Conservation (phyloP, 1,140 invertebrate species). For the Parasteatoda tepidariorum region DNA sequence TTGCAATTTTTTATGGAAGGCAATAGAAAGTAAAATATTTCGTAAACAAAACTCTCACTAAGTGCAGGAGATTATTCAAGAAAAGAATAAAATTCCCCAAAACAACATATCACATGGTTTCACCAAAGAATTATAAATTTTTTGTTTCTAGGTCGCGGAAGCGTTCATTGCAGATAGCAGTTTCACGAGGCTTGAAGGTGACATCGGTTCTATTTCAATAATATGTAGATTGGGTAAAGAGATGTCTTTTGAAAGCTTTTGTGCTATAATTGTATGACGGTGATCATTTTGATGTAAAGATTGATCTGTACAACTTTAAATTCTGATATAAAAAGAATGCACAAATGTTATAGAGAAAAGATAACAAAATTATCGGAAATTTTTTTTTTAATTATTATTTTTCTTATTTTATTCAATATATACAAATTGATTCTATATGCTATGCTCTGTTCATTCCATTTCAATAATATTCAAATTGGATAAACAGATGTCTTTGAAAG, state of each 20-base stretch:
- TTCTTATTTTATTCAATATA: too few species aligned
- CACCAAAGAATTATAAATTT: conserved; percentile 14
- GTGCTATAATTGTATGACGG: neutral
- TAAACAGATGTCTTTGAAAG: too few species aligned
- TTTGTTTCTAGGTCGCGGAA: neutral
- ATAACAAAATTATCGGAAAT: too few species aligned
- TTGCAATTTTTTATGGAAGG: neutral
- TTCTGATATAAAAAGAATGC: too few species aligned
- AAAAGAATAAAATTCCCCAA: neutral
- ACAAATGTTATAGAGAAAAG: too few species aligned
- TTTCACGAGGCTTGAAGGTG: conserved; percentile 20
- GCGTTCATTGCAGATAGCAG: conserved; percentile 4
- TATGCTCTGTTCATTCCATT: too few species aligned
- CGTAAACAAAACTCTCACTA: neutral
- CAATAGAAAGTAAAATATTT: neutral
- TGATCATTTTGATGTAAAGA: too few species aligned
- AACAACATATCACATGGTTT: neutral
- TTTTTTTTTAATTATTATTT: too few species aligned
- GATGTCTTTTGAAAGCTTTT: neutral
- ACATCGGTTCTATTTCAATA: conserved; percentile 17
- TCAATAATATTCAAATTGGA: conserved; percentile 10
- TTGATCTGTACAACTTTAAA: too few species aligned
- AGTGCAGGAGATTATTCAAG: neutral
- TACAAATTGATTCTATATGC: too few species aligned
- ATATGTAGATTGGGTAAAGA: neutral